Base-by-base conservation (phyloP, 92 coral and sea anemone species). In the Ricordea florida region DNA sequence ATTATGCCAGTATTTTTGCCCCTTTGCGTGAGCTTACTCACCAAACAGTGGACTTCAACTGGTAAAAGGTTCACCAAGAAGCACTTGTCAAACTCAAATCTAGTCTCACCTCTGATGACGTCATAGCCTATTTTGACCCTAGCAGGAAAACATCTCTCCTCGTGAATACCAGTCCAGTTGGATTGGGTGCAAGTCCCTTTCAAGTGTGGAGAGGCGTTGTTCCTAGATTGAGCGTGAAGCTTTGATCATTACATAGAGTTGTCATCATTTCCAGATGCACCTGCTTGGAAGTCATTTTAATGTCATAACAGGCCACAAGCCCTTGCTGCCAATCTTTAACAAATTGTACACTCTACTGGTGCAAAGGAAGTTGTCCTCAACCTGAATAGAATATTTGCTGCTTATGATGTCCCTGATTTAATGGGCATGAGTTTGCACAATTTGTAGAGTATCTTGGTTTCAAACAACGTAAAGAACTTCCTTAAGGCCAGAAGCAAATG, bases 161-260 rank as follows among this genome's bases (percentile, higher is more conserved):
- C 14, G 82, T 76, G 46, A 74, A 76, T 51, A 66, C 57, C 5
- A 76, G 74, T 48, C 83, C 83, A 2, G 46, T 64, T 18, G 83
- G 83, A 15, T 41, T 64, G 3, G 81, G 81, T 44, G 74, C 62
- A 68, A 68, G 23, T n/a, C 76, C 10, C 62, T 55, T 21, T 53
- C 32, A 2, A 53, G 32, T 20, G n/a, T 10, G n/a, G 61, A 53
- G 15, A n/a, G 16, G n/a, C 35, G 61, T 18, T 53, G 32, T 38
- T 53, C 61, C 13, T 38, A 53, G 32, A 53, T 53, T 53, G 32
- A 53, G 32, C 32, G 61, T 4, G 33, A 21, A 20, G 61, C 32
- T 9, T 21, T 53, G 6, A 38, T 38, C 32, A 53, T 51, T 20
- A 20, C 32, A 20, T 53, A 38, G 61, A 38, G 32, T 53, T 53